Evolutionary conservation across 2,888 invertebrate species (phyloP), one percentile per base, ranked within the genome.

Genomic region (Drosophila siamana): DNA sequence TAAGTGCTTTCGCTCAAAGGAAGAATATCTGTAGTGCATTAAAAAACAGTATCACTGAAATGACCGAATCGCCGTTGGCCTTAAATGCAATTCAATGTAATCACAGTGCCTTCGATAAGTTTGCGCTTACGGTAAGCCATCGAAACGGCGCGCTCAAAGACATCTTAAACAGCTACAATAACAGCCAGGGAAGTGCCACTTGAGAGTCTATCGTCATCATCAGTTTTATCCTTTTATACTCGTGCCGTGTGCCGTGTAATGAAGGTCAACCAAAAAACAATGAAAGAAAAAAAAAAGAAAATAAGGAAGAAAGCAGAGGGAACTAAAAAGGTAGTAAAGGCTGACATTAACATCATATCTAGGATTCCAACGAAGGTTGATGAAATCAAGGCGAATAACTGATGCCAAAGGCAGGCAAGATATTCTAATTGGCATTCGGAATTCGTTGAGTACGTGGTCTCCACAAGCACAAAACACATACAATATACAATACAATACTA

Each of bases 371-470:
- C 19, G 4, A 40, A 38, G 30, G 51, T 2, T 16, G 13, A 26
- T 30, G 6, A 61, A 63, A 63, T 64, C 72, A 24, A 13, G 44
- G 43, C 69, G 40, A 51, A 50, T 38, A 43, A 60, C 59, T 66
- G 52, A 28, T 55, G 43, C 26, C 48, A 48, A 52, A 69, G 36
- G 47, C 47, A 26, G 46, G 47, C 64, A 48, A 62, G 55, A 63
- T 67, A 71, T 74, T 67, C 59, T 48, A 74, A 74, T 71, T 71
- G 77, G 56, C 67, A 56, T 52, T 56, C 30, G 66, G 56, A 71
- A 72, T 61, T 56, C 28, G 52, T 48, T 30, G 24, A 43, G 24
- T 11, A 16, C 7, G 7, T 13, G 9, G n/a, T n/a, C n/a, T 9
- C 11, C 11, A 11, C 52, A 6, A 22, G 30, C 41, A 16, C 24